phyloP scores from a whole-genome alignment of 2,113 vertebrate genomes.

The Scomber colias region DNA sequence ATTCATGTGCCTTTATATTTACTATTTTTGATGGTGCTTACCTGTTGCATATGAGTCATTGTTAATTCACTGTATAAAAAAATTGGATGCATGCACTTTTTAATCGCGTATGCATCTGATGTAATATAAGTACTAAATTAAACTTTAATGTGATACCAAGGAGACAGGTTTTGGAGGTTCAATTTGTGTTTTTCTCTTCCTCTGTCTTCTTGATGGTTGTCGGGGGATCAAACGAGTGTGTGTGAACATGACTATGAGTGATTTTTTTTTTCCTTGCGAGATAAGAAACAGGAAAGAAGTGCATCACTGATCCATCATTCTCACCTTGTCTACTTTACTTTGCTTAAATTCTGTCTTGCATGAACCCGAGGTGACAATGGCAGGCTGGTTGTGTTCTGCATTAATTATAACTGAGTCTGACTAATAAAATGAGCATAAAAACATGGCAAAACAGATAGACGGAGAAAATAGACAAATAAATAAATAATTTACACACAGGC shows the following conservation, averaged over 20 bases:
- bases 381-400: conserved; percentile 15
- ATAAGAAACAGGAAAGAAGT: conserved; percentile 9
- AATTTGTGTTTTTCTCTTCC: not conserved
- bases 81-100: not conserved
- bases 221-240: not conserved
- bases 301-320: conserved; percentile 20
- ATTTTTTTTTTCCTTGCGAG: conserved; percentile 1
- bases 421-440: conserved; percentile 22
- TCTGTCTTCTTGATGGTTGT: not conserved
- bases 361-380: conserved; percentile 15
- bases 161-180: not conserved
- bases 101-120: not conserved
- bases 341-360: not conserved
- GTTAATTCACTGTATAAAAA: not conserved
- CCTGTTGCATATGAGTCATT: not conserved
- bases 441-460: conserved; percentile 13
- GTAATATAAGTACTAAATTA: conserved; percentile 19
- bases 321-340: conserved; percentile 43
- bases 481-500: conserved; percentile 14
- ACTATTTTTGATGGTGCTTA: not conserved
- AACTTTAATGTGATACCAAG: not conserved
- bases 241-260: not conserved
- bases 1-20: not conserved
- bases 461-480: conserved; percentile 40
- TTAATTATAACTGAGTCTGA: conserved; percentile 39